phyloP scores from a whole-genome alignment of 2,113 vertebrate species.

The Menura novaehollandiae region DNA sequence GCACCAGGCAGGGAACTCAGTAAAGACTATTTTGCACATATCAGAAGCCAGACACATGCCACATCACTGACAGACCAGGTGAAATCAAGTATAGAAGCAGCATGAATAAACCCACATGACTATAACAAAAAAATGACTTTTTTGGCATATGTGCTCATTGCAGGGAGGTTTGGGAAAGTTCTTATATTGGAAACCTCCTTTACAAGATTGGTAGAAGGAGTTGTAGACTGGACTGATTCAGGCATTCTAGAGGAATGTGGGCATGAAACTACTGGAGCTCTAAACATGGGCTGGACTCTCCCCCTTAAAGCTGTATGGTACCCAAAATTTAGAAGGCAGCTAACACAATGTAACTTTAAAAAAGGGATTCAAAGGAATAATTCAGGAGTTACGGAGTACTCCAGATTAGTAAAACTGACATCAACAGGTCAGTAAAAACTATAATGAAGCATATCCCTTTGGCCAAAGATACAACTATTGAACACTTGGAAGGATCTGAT shows the following conservation, averaged over 20 bases:
- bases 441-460: background rate
- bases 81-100: background rate
- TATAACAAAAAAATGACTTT: background rate
- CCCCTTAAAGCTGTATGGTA: background rate
- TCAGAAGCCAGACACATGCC: background rate
- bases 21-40: background rate
- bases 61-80: background rate
- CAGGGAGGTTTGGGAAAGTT: background rate
- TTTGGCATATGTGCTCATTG: background rate
- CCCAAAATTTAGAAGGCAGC: background rate
- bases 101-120: background rate
- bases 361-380: background rate
- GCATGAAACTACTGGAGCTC: background rate
- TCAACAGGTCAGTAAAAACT: background rate
- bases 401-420: background rate
- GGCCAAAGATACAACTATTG: background rate
- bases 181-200: background rate
- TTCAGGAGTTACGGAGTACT: background rate
- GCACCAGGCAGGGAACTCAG: background rate
- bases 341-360: background rate
- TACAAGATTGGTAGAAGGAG: background rate
- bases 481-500: background rate
- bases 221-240: background rate
- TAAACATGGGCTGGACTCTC: rapidly evolving
- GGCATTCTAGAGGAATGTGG: background rate